Conservation (phyloP, 2,113 vertebrate species). For the Andinoacara biseriatus region DNA sequence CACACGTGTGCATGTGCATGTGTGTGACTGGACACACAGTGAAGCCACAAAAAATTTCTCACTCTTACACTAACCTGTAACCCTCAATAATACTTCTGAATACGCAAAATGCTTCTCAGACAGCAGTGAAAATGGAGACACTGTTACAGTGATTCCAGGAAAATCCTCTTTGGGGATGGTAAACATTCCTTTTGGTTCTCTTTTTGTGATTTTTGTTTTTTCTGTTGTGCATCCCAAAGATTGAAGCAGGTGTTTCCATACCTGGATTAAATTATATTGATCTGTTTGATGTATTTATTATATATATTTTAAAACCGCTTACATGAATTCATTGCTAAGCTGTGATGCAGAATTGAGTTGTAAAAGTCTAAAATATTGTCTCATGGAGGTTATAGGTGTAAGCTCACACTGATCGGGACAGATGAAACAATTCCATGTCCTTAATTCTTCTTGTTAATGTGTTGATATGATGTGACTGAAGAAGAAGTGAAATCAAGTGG, state of each 20-base stretch:
- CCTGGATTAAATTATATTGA: not conserved
- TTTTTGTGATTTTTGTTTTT: not conserved
- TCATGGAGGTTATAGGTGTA: not conserved
- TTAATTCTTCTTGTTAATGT: not conserved
- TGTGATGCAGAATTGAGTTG: not conserved
- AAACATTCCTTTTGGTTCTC: constrained; percentile 19
- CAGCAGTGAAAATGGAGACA: constrained; percentile 1
- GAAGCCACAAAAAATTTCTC: constrained; percentile 38
- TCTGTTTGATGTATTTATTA: not conserved
- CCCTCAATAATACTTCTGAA: not conserved
- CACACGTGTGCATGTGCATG: constrained; percentile 2
- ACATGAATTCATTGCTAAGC: not conserved
- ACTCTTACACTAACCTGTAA: constrained; percentile 15
- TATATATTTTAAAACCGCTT: not conserved
- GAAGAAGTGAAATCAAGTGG: not conserved
- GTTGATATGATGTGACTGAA: not conserved
- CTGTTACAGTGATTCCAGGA: constrained; percentile 7
- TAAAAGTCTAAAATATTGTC: not conserved
- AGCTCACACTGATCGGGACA: not conserved
- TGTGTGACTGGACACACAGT: constrained; percentile 27
- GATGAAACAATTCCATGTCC: not conserved
- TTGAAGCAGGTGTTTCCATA: not conserved
- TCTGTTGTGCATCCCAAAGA: constrained; percentile 21
- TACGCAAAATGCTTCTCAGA: not conserved
- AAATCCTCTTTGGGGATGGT: not conserved